Evolutionary conservation across 2,797 vertebrate species (phyloP).

Genomic region (Onychomys leucogaster): DNA sequence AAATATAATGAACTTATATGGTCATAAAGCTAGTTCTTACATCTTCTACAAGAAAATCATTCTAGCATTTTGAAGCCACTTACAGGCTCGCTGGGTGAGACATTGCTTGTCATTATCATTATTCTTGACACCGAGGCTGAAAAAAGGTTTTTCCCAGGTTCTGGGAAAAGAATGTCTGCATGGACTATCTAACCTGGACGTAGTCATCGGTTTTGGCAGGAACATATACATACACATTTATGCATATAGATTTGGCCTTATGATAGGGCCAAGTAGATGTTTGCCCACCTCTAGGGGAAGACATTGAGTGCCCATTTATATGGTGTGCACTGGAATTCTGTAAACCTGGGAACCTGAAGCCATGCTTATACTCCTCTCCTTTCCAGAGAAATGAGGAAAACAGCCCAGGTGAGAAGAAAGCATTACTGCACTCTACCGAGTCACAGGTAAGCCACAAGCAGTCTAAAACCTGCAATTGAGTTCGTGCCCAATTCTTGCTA

Average conservation of each 20-base stretch:
- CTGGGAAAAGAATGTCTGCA: not conserved
- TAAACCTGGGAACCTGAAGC: not conserved
- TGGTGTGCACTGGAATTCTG: not conserved
- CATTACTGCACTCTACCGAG: not conserved
- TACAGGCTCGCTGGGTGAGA: not conserved
- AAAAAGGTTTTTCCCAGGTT: not conserved
- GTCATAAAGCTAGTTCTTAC: not conserved
- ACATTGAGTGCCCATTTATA: not conserved
- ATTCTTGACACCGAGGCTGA: not conserved
- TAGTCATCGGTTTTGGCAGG: not conserved
- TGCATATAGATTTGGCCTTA: not conserved
- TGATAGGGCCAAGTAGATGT: not conserved
- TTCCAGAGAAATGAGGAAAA: conserved; percentile 14
- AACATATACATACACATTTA: not conserved
- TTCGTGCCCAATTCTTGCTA: conserved; percentile 85
- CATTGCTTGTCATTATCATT: not conserved
- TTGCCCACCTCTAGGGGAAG: not conserved
- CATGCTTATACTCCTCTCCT: not conserved
- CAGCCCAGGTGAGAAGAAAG: not conserved
- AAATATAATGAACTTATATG: not conserved
- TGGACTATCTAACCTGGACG: not conserved
- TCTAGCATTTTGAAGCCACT: not conserved
- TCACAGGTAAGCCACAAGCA: not conserved
- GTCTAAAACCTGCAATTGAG: conserved; percentile 71
- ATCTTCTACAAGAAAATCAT: not conserved